These are phyloP conservation scores for Cryptus armator DNA, from an alignment of 2,888 invertebrate species.

Conservation along the genomic window DNA sequence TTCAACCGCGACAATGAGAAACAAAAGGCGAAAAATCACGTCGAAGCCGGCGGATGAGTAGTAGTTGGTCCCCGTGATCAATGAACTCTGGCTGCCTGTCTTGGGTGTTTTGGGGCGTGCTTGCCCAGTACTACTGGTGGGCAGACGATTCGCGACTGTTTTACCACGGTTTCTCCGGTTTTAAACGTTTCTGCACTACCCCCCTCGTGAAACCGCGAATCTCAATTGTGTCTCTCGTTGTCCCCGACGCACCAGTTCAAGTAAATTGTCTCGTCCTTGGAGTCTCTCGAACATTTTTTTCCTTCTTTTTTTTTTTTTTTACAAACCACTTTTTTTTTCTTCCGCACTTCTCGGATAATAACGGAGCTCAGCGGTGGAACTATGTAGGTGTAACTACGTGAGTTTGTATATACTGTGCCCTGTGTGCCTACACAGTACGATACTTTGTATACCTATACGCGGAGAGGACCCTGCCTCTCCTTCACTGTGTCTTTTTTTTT, in stretches of 20 bases:
- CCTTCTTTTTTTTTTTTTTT: constrained; percentile 6
- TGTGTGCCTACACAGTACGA: constrained; percentile 16
- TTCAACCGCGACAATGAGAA: background rate
- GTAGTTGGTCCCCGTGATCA: constrained; percentile 75
- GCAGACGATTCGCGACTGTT: constrained; percentile 63
- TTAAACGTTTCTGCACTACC: background rate
- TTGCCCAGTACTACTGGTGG: constrained; percentile 70
- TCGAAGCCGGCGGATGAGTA: constrained; percentile 67
- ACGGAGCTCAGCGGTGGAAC: constrained; percentile 44
- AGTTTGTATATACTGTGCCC: constrained; percentile 19
- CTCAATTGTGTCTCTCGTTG: constrained; percentile 7
- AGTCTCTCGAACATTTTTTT: constrained; percentile 11
- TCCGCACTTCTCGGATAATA: constrained; percentile 56
- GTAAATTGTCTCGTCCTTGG: constrained; percentile 52
- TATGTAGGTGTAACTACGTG: constrained; percentile 57
- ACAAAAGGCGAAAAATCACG: constrained; percentile 23
- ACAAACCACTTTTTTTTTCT: constrained; percentile 34
- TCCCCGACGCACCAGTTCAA: constrained; percentile 9
- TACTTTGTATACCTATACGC: constrained; percentile 7
- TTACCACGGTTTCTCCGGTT: background rate
- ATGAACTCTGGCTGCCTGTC: constrained; percentile 78
- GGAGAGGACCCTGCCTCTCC: constrained; percentile 45
- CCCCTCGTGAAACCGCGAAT: background rate
- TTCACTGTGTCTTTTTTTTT: background rate
- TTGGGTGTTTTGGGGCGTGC: constrained; percentile 79